Base-by-base conservation (phyloP, 2,888 invertebrate species). In the Lasioglossum marginatum region DNA sequence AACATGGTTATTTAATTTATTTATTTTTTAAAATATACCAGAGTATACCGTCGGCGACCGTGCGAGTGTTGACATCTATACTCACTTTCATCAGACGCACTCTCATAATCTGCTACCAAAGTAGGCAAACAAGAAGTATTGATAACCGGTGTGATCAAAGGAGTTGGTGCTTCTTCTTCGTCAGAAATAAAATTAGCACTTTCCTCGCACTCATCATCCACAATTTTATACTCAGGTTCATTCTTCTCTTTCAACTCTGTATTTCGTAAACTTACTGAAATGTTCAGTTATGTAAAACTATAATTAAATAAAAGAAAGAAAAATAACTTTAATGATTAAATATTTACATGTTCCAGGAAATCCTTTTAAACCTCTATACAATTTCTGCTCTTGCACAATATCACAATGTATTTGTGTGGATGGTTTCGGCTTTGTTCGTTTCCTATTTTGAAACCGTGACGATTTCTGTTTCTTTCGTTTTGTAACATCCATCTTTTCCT, bases 341-440 rank as follows among this genome's bases (percentile, higher is more conserved):
- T 43, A 81, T 90, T 90, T 86, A 94, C 95, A 94, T 85, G 96
- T 96, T 72, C 96, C 96, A 91, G 94, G 84, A 93, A 96, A 96
- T 72, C 96, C 95, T 90, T 93, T 93, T 27, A 96, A 92, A 89
- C 95, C 95, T 83, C 93, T 92, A 77, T 94, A 94, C 60, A 81
- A 75, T 85, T 92, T 83, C 0, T 57, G 76, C n/a, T 76, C 52
- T 23, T 45, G 48, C 27, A 27, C 12, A 40, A 8, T 34, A 23
- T 81, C 68, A 2, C 16, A 74, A n/a, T 19, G n/a, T 60, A 31
- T 45, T 16, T 74, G 76, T 57, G 4, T 16, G 60, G 72, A 3
- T 27, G 88, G 87, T 57, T 84, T 92, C 23, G 87, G 84, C 63
- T 71, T 31, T 63, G 40, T 85, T 75, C 87, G 87, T 83, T 90